Conservation (phyloP, 2,888 invertebrate species). For the Gryllus longicercus region DNA sequence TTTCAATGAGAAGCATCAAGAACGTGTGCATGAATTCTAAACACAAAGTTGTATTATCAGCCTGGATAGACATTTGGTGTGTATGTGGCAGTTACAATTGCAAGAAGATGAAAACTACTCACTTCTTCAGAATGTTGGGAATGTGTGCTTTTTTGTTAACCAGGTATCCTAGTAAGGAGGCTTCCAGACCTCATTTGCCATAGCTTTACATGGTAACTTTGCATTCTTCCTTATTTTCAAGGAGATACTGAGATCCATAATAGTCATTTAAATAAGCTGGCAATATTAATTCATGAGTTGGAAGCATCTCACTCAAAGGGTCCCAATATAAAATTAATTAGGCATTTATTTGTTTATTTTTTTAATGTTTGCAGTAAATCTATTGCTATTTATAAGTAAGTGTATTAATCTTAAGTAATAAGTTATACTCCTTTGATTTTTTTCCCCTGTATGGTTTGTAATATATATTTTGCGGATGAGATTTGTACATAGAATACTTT, state of each 20-base stretch:
- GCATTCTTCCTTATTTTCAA: not conserved
- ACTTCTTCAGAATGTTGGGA: too few species aligned
- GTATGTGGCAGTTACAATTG: too few species aligned
- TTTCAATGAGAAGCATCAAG: not conserved
- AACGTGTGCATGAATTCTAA: not conserved
- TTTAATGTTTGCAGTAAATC: not conserved
- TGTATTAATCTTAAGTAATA: conserved; percentile 11
- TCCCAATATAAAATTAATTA: not conserved
- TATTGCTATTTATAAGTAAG: not conserved
- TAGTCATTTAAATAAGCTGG: too few species aligned
- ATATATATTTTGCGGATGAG: not conserved
- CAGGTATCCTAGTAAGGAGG: too few species aligned
- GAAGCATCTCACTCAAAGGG: too few species aligned
- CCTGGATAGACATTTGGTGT: too few species aligned
- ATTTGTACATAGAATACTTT: not conserved
- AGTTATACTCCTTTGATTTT: not conserved
- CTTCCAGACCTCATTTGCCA: too few species aligned
- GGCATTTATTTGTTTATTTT: not conserved
- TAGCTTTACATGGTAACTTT: too few species aligned
- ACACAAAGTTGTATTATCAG: too few species aligned
- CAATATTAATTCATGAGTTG: too few species aligned
- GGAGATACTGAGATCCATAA: not conserved
- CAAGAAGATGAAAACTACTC: too few species aligned
- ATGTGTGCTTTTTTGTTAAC: too few species aligned
- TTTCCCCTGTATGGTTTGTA: not conserved